Percentiles rank a stretch among this genome's conserved stretches.
These are phyloP conservation scores for Kryptolebias ocellatus DNA, from an alignment of 2,797 vertebrate species.

Conservation along the genomic window DNA sequence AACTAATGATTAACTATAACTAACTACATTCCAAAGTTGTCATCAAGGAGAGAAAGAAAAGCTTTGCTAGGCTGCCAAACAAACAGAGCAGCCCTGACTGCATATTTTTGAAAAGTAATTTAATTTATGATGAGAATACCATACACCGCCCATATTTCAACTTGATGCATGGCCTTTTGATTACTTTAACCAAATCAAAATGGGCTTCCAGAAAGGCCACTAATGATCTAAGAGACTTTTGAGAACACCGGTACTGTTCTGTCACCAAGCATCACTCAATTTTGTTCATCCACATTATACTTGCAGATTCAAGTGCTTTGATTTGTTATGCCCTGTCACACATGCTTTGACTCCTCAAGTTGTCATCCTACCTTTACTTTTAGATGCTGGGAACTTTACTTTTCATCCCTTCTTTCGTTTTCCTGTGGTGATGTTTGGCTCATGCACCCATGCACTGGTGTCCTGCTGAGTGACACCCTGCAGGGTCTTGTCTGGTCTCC, in stretches of 20 bases:
- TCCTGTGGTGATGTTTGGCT: conserved; percentile 10
- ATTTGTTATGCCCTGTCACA: conserved; percentile 15
- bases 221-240: neutral
- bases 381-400: conserved; percentile 16
- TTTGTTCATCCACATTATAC: conserved; percentile 6
- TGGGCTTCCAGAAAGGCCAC: neutral
- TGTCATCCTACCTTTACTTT: conserved; percentile 1
- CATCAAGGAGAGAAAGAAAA: neutral
- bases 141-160: too few relatives aligned
- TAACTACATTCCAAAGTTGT: neutral
- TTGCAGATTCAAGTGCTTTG: conserved; percentile 21
- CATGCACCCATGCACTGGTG: conserved; percentile 1
- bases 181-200: too few relatives aligned
- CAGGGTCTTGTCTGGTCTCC: conserved; percentile 18
- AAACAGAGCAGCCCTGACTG: neutral
- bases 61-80: neutral
- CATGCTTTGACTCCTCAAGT: conserved; percentile 11
- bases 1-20: neutral
- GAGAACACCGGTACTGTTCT: neutral
- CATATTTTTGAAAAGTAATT: neutral
- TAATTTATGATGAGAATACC: neutral
- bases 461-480: conserved; percentile 32
- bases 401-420: conserved; percentile 9
- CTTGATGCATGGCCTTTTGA: too few relatives aligned
- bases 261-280: neutral